Evolutionary conservation across 2,113 vertebrate genomes (phyloP), one percentile per base, ranked within the genome.

Genomic region (Hippoglossus stenolepis): DNA sequence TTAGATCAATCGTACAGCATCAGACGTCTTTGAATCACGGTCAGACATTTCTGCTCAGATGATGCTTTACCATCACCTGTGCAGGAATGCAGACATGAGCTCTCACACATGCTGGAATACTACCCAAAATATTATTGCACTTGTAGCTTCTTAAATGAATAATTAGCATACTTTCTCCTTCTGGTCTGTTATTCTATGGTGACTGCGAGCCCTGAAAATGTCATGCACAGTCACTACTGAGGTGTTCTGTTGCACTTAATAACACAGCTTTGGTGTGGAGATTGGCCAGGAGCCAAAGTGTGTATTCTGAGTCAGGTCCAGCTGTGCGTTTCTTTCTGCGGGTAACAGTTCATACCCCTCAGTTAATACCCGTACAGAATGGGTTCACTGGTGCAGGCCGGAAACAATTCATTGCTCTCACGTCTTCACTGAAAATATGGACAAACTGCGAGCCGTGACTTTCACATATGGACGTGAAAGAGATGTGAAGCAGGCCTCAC

Each of bases 161-260:
- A 61, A 64, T 47, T 65, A 26, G 49, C 57, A 73, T 70, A 77
- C 65, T 65, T 77, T 56, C 61, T 71, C 23, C 56, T 40, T 24
- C 35, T 65, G 70, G 28, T 59, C 23, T 85, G 75, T 87, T 80
- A 80, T 78, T 76, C 49, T 58, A 57, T 14, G 58, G 45, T 65
- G 59, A 77, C 73, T 75, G 35, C n/a, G 12, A 43, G 26, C 45
- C 53, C 60, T 65, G 51, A 49, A 72, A 83, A 79, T 35, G 66
- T 61, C 73, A 82, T 76, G 80, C 77, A 60, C 72, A 76, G 75
- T 85, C 86, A 87, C 85, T 67, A 12, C 82, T 73, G 54, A 89
- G 85, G 90, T 88, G 88, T 92, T 89, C 75, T 73, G 79, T 89
- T 92, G 82, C 87, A 89, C 72, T 87, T 91, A 89, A 91, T 89